Evolutionary conservation across 2,888 invertebrate genomes (phyloP), one percentile per base, ranked within the genome.

Genomic region (Drosophila putrida): DNA sequence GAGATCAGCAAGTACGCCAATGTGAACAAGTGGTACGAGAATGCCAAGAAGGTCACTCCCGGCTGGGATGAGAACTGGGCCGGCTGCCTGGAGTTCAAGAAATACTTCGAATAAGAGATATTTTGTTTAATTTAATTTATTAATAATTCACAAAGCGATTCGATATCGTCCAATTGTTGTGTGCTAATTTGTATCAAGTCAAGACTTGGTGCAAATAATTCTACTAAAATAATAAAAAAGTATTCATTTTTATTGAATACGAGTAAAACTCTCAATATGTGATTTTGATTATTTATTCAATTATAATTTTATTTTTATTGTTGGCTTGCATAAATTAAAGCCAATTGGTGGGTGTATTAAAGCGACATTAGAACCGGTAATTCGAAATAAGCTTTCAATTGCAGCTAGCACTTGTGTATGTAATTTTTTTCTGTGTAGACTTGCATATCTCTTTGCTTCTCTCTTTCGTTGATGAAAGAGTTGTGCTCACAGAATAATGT

Each of bases 1-100:
- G 96, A 97, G 90, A 90, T 97, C 72, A 93, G 94, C 88, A 94
- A 95, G 83, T 96, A 94, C 92, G 91, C 94, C 49, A 96, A 96
- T 83, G 93, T 96, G 59, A 91, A 92, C 66, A 95, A 93, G 93
- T 96, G 95, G 95, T 93, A 93, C 80, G 93, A 92, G 11, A 94
- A 93, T 63, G 93, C 94, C 60, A 95, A 95, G 91, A 90, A 92
- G 11, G 93, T 94, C 20, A 93, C 94, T 38, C 94, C 94, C 1
- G 95, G 94, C 43, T 95, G 94, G 86, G 94, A 94, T 61, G 93
- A 94, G 68, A 94, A 94, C 89, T 93, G 93, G 91, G 93, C 93
- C 57, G 94, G 94, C 6, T 89, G 94, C 55, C 93, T 93, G 47
- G 94, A 93, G 15, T 94, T 94, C 92, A 94, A 94, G 88, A 91